Conservation (phyloP, 1,140 invertebrate genomes). For the Caenorhabditis remanei region DNA sequence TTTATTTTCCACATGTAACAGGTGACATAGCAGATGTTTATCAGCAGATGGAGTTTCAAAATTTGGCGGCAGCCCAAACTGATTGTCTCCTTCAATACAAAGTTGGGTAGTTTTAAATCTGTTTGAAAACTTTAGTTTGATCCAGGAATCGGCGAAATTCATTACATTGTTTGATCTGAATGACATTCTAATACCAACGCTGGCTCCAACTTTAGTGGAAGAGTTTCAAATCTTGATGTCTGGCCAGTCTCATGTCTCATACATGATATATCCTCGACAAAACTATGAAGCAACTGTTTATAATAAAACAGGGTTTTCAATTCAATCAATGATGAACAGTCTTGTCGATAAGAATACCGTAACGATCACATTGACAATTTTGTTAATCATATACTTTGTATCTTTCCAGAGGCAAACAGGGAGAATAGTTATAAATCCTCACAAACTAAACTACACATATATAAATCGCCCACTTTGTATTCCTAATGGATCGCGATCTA, state of each 20-base stretch:
- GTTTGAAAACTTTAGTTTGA: not conserved
- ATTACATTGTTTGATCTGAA: not conserved
- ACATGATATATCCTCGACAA: not conserved
- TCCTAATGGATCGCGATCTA: not conserved
- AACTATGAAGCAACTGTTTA: not conserved
- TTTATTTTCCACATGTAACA: not conserved
- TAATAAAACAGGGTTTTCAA: not conserved
- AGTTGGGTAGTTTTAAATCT: not conserved
- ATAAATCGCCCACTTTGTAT: not conserved
- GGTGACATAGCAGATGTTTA: not conserved
- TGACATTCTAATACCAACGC: not conserved
- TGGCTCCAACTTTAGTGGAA: not conserved
- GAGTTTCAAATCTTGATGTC: not conserved
- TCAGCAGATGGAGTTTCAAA: not conserved
- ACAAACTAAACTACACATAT: not conserved
- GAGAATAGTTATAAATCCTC: not conserved
- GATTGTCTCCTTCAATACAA: slow-evolving; percentile 7
- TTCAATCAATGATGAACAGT: not conserved
- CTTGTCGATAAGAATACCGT: not conserved
- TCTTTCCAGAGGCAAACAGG: not conserved
- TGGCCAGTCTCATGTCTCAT: not conserved
- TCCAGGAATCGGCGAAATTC: not conserved
- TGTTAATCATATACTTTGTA: too few relatives aligned
- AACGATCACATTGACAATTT: not conserved
- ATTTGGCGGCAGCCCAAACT: not conserved